Evolutionary conservation across 2,888 invertebrate genomes (phyloP), one percentile per base, ranked within the genome.

Genomic region (Melangyna quadrimaculata): DNA sequence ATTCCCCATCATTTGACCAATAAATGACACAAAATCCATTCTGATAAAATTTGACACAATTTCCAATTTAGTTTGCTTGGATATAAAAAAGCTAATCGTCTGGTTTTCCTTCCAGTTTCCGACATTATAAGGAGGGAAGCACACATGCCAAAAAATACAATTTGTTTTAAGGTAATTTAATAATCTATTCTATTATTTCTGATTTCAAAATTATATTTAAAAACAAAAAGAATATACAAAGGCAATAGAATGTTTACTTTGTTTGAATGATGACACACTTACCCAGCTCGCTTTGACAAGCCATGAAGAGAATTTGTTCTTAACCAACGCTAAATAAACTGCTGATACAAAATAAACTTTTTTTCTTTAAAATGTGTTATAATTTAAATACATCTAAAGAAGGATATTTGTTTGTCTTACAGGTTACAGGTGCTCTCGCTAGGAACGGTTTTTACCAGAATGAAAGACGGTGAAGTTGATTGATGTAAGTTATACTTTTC

Each of bases 211-310:
- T n/a, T n/a, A n/a, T n/a, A n/a, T n/a, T n/a, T n/a, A n/a, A n/a
- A n/a, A n/a, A n/a, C n/a, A n/a, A n/a, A n/a, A n/a, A n/a, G n/a
- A n/a, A n/a, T n/a, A n/a, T n/a, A n/a, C n/a, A n/a, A n/a, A n/a
- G n/a, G n/a, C n/a, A n/a, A n/a, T n/a, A n/a, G n/a, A n/a, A n/a
- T n/a, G n/a, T n/a, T n/a, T n/a, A n/a, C n/a, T n/a, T n/a, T n/a
- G n/a, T n/a, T 35, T 32, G 32, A 32, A 32, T 67, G 72, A 78
- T 78, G 78, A 78, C 17, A 14, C 17, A 14, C 29, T 32, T 5
- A 79, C 73, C 73, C 73, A 79, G 79, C 79, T 79, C 79, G 73
- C 79, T 79, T 79, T 61, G 79, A 79, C 8, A 79, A 35, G 74
- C 63, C 53, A 48, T 80, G 74, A 80, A 70, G 80, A 80, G 12